These are phyloP conservation scores for Galendromus occidentalis DNA, from an alignment of 1,140 invertebrate species.

Conservation along the genomic window DNA sequence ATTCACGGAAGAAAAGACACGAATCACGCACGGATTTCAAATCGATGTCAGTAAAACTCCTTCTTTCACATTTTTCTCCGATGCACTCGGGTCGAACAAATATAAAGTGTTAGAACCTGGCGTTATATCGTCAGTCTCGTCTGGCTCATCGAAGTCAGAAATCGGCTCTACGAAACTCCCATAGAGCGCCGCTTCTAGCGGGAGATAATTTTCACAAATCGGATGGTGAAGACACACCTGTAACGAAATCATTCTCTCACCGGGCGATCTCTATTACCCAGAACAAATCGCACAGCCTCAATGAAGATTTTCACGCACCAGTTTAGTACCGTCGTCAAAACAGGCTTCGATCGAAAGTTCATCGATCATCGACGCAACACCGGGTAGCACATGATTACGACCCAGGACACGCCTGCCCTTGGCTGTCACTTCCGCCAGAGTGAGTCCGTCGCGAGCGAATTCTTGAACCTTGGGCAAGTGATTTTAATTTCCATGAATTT, in stretches of 20 bases:
- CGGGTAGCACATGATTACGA: slow-evolving; percentile 24
- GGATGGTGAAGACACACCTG: slow-evolving; percentile 27
- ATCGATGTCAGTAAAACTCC: too few species aligned
- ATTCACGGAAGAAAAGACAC: slow-evolving; percentile 10
- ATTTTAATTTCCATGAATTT: background rate
- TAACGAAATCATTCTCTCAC: too few species aligned
- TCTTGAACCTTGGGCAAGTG: slow-evolving; percentile 23
- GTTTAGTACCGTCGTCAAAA: slow-evolving; percentile 29
- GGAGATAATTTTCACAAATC: slow-evolving; percentile 24
- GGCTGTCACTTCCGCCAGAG: slow-evolving; percentile 24
- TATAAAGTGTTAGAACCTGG: too few species aligned
- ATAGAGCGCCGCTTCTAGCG: slow-evolving; percentile 26
- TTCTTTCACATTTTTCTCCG: too few species aligned
- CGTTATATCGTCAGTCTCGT: too few species aligned
- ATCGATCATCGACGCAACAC: slow-evolving; percentile 25
- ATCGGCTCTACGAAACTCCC: slow-evolving; percentile 28
- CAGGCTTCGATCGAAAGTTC: slow-evolving; percentile 28
- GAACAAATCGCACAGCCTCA: too few species aligned
- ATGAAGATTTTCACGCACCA: too few species aligned
- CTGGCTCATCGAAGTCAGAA: slow-evolving; percentile 16
- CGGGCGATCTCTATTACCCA: too few species aligned
- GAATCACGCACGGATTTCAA: background rate
- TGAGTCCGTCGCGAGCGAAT: slow-evolving; percentile 25
- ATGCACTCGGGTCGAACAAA: too few species aligned
- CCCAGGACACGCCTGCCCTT: slow-evolving; percentile 26